Evolutionary conservation across 1,140 invertebrate species (phyloP).

Genomic region (Drosophila kurseongensis): DNA sequence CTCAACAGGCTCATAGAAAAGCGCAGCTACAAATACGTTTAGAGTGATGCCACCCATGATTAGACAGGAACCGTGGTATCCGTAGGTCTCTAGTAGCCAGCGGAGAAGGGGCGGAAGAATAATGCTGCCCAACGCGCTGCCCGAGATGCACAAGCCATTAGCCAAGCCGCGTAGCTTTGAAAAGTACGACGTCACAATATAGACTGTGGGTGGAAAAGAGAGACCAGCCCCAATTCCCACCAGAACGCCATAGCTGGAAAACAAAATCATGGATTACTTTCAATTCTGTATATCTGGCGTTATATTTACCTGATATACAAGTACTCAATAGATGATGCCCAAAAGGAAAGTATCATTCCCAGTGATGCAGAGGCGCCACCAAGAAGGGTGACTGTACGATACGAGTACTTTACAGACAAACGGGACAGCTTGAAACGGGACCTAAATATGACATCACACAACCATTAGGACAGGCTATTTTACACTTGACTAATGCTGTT

Average conservation of each 20-base stretch:
- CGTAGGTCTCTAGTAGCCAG: slow-evolving; percentile 89
- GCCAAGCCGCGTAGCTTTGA: slow-evolving; percentile 91
- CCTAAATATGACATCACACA: slow-evolving; percentile 86
- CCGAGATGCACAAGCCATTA: slow-evolving; percentile 95
- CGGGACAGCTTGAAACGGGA: slow-evolving; percentile 95
- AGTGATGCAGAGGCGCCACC: slow-evolving; percentile 93
- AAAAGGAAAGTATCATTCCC: slow-evolving; percentile 94
- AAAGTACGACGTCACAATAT: slow-evolving; percentile 95
- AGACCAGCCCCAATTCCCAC: slow-evolving; percentile 93
- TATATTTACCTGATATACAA: slow-evolving; percentile 89
- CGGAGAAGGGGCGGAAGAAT: slow-evolving; percentile 91
- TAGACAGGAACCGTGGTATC: slow-evolving; percentile 91
- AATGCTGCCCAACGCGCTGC: slow-evolving; percentile 92
- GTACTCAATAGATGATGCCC: slow-evolving; percentile 90
- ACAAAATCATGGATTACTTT: slow-evolving; percentile 2
- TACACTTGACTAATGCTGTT: too few relatives aligned
- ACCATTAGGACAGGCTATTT: too few relatives aligned
- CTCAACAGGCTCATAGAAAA: slow-evolving; percentile 93
- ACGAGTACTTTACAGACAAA: slow-evolving; percentile 96
- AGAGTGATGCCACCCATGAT: slow-evolving; percentile 93
- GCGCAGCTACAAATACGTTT: slow-evolving; percentile 92
- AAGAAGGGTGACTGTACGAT: slow-evolving; percentile 94
- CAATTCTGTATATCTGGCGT: not conserved
- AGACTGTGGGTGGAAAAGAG: slow-evolving; percentile 94
- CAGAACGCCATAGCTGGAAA: slow-evolving; percentile 90